Percentiles rank a stretch among this genome's conserved stretches.
Evolutionary conservation across 2,797 vertebrate genomes (phyloP).

Genomic region (Chromobotia macracanthus): DNA sequence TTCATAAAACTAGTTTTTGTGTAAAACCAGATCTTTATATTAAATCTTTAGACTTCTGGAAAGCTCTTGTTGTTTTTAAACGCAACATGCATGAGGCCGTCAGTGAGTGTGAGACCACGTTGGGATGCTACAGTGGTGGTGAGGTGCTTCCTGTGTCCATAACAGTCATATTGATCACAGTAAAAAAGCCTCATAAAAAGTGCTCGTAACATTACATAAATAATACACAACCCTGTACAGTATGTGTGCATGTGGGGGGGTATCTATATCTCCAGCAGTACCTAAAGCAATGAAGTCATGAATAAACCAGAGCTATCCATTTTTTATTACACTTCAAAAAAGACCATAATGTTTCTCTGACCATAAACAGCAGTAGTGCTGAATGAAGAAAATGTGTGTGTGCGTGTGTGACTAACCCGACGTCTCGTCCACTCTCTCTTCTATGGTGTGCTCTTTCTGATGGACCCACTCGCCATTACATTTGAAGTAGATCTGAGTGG

Average conservation of each 20-base stretch:
- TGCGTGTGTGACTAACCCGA: conserved; percentile 83
- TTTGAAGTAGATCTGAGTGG: conserved; percentile 38
- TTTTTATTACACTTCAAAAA: conserved; percentile 23
- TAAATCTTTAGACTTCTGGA: not conserved
- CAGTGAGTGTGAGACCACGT: no score
- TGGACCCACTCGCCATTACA: conserved; percentile 47
- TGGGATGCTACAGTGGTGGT: not conserved
- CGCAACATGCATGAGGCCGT: not conserved
- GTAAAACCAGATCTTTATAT: no score
- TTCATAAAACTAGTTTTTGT: no score
- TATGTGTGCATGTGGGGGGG: not conserved
- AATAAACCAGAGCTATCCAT: conserved; percentile 26
- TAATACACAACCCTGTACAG: conserved; percentile 12
- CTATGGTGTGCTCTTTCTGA: conserved; percentile 74
- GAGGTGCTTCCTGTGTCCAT: not conserved
- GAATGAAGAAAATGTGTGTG: not conserved
- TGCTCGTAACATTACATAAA: conserved; percentile 17
- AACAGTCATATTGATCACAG: not conserved
- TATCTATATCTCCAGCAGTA: conserved; percentile 12
- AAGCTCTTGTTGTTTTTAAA: not conserved
- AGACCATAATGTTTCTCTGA: conserved; percentile 18
- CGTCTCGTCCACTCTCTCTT: conserved; percentile 94
- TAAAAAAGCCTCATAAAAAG: conserved; percentile 18
- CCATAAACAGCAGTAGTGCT: conserved; percentile 19
- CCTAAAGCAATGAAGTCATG: conserved; percentile 31